These are phyloP conservation scores for Ochropleura plecta DNA, from an alignment of 2,888 invertebrate species.

Conservation along the genomic window DNA sequence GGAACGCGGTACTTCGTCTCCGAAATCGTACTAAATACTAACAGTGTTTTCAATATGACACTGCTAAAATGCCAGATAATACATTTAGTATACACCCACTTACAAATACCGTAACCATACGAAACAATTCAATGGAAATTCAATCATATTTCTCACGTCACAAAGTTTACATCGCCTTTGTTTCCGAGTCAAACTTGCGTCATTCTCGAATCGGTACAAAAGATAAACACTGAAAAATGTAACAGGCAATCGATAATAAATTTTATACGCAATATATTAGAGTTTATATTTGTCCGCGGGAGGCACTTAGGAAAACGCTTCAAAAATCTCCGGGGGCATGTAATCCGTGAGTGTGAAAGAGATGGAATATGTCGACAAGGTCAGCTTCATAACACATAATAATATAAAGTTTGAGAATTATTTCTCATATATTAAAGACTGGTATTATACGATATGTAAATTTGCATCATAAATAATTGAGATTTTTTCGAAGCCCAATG, in stretches of 20 bases:
- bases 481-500: constrained; percentile 36
- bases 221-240: constrained; percentile 85
- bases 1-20: constrained; percentile 56
- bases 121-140: constrained; percentile 58
- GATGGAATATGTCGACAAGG: constrained; percentile 79
- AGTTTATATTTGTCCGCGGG: constrained; percentile 67
- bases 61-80: constrained; percentile 88
- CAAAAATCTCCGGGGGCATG: constrained; percentile 78
- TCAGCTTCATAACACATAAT: constrained; percentile 80
- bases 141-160: constrained; percentile 40
- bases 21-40: constrained; percentile 73
- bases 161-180: constrained; percentile 64
- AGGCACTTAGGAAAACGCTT: constrained; percentile 82
- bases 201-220: constrained; percentile 64
- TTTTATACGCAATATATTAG: constrained; percentile 67
- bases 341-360: constrained; percentile 75
- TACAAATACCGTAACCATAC: constrained; percentile 45
- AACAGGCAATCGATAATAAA: constrained; percentile 68
- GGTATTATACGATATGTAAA: constrained; percentile 57
- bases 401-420: constrained; percentile 65
- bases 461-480: constrained; percentile 48
- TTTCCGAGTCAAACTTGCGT: constrained; percentile 60
- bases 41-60: constrained; percentile 87
- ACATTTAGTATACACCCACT: constrained; percentile 69
- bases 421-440: constrained; percentile 64